A percentile compares a stretch with the other conserved stretches of the same genome.
Conservation (phyloP, 2,797 vertebrate genomes). For the Cirrhinus molitorella region DNA sequence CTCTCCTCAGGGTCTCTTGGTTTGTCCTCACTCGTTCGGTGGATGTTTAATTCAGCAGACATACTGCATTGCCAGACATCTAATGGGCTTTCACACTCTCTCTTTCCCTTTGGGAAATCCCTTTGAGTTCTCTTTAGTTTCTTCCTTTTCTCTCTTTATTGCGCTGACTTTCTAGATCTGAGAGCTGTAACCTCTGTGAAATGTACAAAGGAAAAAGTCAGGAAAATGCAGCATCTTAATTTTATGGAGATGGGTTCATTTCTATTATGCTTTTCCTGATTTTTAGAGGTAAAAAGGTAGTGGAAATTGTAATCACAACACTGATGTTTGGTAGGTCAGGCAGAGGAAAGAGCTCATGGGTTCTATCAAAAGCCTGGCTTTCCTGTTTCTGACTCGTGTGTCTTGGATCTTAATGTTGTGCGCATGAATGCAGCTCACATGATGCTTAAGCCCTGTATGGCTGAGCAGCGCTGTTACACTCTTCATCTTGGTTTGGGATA, state of each 20-base stretch:
- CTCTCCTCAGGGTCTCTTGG: slow-evolving; percentile 24
- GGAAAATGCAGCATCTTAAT: slow-evolving; percentile 4
- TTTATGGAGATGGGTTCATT: background rate
- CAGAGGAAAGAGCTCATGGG: background rate
- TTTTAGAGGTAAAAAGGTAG: slow-evolving; percentile 6
- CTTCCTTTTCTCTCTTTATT: background rate
- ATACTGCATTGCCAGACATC: slow-evolving; percentile 15
- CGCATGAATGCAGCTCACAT: slow-evolving; percentile 26
- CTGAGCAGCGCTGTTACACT: background rate
- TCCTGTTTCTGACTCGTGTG: background rate
- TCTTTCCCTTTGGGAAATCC: background rate
- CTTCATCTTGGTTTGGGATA: background rate
- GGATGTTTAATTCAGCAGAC: slow-evolving; percentile 40
- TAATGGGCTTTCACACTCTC: slow-evolving; percentile 46
- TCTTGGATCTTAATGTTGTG: slow-evolving; percentile 8
- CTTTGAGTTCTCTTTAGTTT: background rate
- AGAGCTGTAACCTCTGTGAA: slow-evolving; percentile 19
- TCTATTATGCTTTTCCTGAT: background rate
- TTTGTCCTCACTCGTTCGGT: slow-evolving; percentile 26
- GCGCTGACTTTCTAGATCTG: slow-evolving; percentile 3
- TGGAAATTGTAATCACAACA: background rate
- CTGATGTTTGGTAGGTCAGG: background rate
- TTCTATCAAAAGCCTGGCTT: slow-evolving; percentile 8
- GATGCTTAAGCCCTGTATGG: background rate
- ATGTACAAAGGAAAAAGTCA: slow-evolving; percentile 4